Base-by-base conservation (phyloP, 2,113 vertebrate genomes). In the Ochotona curzoniae region DNA sequence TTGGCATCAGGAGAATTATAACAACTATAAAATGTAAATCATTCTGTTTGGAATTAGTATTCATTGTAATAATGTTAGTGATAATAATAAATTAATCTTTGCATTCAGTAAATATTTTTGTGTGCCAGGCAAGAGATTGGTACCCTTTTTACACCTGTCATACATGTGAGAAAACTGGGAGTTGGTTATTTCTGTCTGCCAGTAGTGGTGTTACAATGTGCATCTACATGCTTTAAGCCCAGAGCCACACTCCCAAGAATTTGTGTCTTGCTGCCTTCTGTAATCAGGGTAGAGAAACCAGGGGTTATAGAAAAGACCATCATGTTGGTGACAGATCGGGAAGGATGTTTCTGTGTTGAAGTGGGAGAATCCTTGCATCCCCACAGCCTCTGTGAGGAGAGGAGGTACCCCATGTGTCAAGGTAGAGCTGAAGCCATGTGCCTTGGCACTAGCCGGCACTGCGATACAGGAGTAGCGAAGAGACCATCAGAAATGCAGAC, bases 381-480 rank as follows among this genome's bases (percentile, higher is more conserved):
- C 32, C 20, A 2, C 1, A 9, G 15, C 20, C 70, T 60, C 12
- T 84, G 35, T n/a, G 54, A 74, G 30, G n/a, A 63, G 25, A 67
- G 69, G 57, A 25, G 35, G 51, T 35, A 23, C 57, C n/a, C 5
- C 71, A 8, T 28, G 5, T 61, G 30, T 44, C 30, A 28, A 26
- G 4, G 1, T 13, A 23, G 20, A 32, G 35, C 75, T 49, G 28
- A 23, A 79, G 38, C 51, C 60, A 1, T 1, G 5, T 15, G 0
- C 75, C n/a, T 5, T 23, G 30, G 15, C 23, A 0, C 35, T 26
- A 49, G 20, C 28, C 3, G 15, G 13, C 26, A 2, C 66, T 69
- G 6, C n/a, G 0, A 51, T 38, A 11, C 51, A 5, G 2, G 15
- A 32, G 8, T 13, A 14, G 0, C 49, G 28, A 9, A 10, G 28